Conservation (phyloP, 2,113 vertebrate genomes). For the Carassius gibelio region DNA sequence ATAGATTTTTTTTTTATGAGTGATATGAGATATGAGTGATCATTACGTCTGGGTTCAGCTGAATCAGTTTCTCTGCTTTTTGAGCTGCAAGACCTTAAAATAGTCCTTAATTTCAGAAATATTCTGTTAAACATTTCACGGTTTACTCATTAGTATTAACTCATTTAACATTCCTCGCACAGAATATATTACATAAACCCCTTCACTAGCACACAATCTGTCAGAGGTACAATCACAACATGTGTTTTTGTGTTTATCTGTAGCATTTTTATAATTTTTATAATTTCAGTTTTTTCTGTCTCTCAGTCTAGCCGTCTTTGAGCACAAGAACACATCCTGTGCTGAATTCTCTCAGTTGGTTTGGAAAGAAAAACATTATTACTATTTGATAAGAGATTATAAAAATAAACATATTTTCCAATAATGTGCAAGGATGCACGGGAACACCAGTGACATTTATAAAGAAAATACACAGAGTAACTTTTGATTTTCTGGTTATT, state of each 20-base stretch:
- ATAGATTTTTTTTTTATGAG: constrained; percentile 53
- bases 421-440: neutral
- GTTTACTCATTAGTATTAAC: neutral
- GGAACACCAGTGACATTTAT: neutral
- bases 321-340: neutral
- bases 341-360: neutral
- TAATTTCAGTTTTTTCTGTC: neutral
- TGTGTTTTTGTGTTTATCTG: neutral
- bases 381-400: neutral
- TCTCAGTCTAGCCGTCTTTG: neutral
- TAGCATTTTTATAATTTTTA: neutral
- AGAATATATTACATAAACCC: neutral
- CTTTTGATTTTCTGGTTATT: neutral
- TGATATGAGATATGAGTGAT: neutral
- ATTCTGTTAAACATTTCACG: no score
- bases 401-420: neutral
- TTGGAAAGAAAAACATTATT: neutral
- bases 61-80: neutral
- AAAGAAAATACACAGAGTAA: neutral
- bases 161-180: neutral
- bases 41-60: neutral
- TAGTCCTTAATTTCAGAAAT: neutral
- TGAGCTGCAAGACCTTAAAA: neutral
- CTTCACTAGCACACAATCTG: neutral
- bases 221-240: neutral